Conservation (phyloP, 2,113 vertebrate species). For the Pelvicachromis taeniatus region DNA sequence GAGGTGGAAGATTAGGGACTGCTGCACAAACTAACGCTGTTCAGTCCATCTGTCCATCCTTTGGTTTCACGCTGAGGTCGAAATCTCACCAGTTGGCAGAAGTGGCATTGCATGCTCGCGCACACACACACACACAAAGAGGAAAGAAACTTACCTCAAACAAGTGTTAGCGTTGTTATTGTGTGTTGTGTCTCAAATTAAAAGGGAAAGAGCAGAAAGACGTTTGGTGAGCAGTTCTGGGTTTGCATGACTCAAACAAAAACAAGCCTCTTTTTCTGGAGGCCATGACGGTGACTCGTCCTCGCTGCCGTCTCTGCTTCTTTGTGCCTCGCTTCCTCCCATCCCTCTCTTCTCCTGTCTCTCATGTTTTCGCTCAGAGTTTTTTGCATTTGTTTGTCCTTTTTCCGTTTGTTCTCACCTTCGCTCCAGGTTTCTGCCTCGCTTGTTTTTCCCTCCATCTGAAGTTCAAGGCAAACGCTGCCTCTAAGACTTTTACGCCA, state of each 20-base stretch:
- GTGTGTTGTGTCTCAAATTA: background rate
- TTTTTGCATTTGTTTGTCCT: background rate
- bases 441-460: background rate
- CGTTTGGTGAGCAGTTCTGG: background rate
- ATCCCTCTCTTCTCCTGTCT: background rate
- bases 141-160: background rate
- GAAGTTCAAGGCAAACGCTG: background rate
- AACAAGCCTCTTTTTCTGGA: background rate
- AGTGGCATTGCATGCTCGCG: background rate
- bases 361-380: background rate
- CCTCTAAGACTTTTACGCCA: background rate
- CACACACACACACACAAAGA: background rate
- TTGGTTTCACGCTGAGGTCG: constrained; percentile 22
- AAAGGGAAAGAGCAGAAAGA: background rate
- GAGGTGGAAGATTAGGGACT: background rate
- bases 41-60: constrained; percentile 35
- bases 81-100: constrained; percentile 21
- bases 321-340: background rate
- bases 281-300: background rate
- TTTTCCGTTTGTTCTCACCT: background rate
- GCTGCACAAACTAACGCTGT: background rate
- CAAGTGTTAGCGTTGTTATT: background rate
- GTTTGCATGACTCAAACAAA: background rate
- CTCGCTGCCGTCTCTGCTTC: background rate
- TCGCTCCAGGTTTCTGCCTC: background rate